These are phyloP conservation scores for Isurus oxyrinchus DNA, from an alignment of 2,113 vertebrate genomes.

Conservation along the genomic window DNA sequence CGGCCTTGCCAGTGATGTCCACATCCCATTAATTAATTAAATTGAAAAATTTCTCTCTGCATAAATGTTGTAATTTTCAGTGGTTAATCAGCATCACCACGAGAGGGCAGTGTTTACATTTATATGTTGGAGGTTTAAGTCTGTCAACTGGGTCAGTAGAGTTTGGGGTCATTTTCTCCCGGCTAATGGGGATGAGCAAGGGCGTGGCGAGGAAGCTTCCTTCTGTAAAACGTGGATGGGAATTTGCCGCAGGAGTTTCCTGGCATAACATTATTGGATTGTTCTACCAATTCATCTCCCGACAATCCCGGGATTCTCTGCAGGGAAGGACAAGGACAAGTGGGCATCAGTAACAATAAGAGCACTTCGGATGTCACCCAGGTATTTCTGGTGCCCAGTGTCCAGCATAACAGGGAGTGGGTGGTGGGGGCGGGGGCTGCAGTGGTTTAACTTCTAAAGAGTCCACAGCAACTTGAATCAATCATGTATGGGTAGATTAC, in stretches of 20 bases:
- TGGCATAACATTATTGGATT: not conserved
- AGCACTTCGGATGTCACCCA: not conserved
- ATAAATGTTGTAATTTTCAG: not conserved
- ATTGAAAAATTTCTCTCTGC: not conserved
- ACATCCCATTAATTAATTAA: not conserved
- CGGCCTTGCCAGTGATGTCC: not conserved
- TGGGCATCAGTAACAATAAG: not conserved
- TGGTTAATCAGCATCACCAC: not conserved
- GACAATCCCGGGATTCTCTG: not conserved
- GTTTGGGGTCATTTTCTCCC: not conserved
- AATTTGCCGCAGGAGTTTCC: not conserved
- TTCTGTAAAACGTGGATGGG: not conserved
- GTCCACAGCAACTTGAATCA: not conserved
- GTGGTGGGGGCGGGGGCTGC: not conserved
- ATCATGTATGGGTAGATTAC: not conserved
- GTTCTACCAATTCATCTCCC: not conserved
- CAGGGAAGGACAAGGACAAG: not conserved
- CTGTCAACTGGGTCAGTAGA: not conserved
- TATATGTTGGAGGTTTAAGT: not conserved
- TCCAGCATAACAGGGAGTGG: too few relatives aligned
- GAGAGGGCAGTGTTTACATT: not conserved
- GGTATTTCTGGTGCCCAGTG: not conserved
- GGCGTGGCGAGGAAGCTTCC: not conserved
- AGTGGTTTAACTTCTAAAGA: not conserved
- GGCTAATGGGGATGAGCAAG: not conserved